phyloP scores from a whole-genome alignment of 2,888 invertebrate genomes.

The Trichogramma evanescens region DNA sequence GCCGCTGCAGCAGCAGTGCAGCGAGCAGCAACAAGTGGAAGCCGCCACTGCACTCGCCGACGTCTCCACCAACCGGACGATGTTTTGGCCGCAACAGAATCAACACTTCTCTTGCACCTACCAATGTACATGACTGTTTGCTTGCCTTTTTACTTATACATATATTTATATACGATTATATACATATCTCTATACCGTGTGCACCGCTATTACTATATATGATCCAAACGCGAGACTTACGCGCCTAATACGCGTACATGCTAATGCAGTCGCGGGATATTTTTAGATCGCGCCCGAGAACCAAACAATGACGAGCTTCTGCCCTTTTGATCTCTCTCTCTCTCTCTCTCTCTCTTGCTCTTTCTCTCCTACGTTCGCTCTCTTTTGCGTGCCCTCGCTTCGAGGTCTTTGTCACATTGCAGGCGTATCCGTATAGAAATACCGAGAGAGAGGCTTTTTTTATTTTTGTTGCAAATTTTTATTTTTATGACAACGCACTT shows the following conservation, averaged over 20 bases:
- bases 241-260: neutral
- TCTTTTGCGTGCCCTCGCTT: too few relatives aligned
- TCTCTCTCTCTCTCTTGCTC: neutral
- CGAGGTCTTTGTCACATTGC: too few relatives aligned
- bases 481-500: neutral
- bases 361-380: neutral
- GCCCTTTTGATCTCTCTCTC: neutral
- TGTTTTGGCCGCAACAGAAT: neutral
- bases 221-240: neutral
- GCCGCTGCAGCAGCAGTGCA: slow-evolving; percentile 12
- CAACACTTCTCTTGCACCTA: slow-evolving; percentile 10
- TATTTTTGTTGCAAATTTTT: neutral
- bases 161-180: neutral
- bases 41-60: slow-evolving; percentile 16
- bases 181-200: neutral
- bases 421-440: too few relatives aligned
- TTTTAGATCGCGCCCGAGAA: neutral
- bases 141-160: neutral
- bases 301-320: neutral
- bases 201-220: neutral
- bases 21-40: slow-evolving; percentile 22
- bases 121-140: too few relatives aligned
- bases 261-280: neutral
- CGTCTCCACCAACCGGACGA: neutral
- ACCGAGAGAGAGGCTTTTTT: neutral